Evolutionary conservation across 2,113 vertebrate genomes (phyloP).

Genomic region (Pterophyllum scalare): DNA sequence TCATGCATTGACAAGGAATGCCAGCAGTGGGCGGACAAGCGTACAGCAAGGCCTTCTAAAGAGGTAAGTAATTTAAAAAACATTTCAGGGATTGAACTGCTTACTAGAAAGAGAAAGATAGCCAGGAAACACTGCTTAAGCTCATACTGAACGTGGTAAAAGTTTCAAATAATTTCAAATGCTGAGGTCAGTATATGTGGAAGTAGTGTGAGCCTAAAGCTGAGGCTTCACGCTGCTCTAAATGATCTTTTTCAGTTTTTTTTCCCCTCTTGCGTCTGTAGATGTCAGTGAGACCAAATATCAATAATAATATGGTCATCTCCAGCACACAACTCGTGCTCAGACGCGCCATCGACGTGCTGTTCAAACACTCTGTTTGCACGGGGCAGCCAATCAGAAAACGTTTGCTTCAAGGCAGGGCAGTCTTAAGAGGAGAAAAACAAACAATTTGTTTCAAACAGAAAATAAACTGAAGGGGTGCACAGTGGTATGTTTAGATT

Average conservation of each 20-base stretch:
- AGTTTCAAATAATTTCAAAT: neutral
- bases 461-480: neutral
- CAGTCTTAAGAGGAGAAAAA: too few species aligned
- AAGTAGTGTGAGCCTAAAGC: neutral
- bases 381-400: too few species aligned
- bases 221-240: neutral
- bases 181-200: neutral
- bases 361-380: too few species aligned
- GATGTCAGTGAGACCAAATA: neutral
- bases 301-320: neutral
- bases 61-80: slow-evolving; percentile 56
- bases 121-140: neutral
- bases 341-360: too few species aligned
- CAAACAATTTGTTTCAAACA: neutral
- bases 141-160: too few species aligned
- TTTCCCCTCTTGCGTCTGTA: too few species aligned
- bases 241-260: neutral
- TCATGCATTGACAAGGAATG: slow-evolving; percentile 57
- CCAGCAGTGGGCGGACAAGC: slow-evolving; percentile 62
- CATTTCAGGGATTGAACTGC: neutral
- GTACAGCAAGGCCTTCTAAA: slow-evolving; percentile 49
- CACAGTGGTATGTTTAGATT: neutral
- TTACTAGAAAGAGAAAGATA: neutral
- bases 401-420: too few species aligned
- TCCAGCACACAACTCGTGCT: neutral